Evolutionary conservation across 1,140 invertebrate genomes (phyloP).

Genomic region (Diploscapter pachys): DNA sequence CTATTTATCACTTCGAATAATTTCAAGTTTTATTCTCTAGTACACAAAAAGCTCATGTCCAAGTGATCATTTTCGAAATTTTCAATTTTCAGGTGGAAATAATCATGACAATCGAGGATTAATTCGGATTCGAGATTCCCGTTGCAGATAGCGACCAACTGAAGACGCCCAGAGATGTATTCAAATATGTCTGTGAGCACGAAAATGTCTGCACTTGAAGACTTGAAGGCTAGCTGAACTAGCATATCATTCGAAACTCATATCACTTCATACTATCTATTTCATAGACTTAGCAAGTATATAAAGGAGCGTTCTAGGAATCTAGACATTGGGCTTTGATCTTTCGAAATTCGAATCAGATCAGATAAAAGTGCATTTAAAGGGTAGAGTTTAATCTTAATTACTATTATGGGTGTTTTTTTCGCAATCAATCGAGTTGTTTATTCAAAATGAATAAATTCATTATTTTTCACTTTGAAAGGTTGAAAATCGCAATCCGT

Average conservation of each 20-base stretch:
- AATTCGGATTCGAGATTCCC: conserved; percentile 99
- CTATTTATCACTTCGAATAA: neutral
- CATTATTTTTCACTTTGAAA: too few relatives aligned
- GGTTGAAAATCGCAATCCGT: too few relatives aligned
- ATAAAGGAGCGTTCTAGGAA: neutral
- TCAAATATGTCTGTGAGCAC: conserved; percentile 84
- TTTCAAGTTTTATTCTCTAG: neutral
- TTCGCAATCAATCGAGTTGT: too few relatives aligned
- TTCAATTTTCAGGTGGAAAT: conserved; percentile 74
- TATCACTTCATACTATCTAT: neutral
- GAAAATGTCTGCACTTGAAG: conserved; percentile 81
- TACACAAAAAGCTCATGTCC: neutral
- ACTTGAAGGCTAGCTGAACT: conserved; percentile 1
- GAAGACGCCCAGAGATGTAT: conserved; percentile 80
- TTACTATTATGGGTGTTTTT: too few relatives aligned
- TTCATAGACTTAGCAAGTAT: neutral
- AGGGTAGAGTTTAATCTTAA: too few relatives aligned
- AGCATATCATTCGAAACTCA: neutral
- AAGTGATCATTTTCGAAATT: neutral
- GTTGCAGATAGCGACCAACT: conserved; percentile 92
- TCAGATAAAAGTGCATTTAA: too few relatives aligned
- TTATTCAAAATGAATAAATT: too few relatives aligned
- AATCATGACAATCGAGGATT: conserved; percentile 99
- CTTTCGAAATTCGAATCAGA: too few relatives aligned
- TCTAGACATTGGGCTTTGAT: too few relatives aligned